Base-by-base conservation (phyloP, 2,797 vertebrate genomes). In the Acropternis orthonyx region DNA sequence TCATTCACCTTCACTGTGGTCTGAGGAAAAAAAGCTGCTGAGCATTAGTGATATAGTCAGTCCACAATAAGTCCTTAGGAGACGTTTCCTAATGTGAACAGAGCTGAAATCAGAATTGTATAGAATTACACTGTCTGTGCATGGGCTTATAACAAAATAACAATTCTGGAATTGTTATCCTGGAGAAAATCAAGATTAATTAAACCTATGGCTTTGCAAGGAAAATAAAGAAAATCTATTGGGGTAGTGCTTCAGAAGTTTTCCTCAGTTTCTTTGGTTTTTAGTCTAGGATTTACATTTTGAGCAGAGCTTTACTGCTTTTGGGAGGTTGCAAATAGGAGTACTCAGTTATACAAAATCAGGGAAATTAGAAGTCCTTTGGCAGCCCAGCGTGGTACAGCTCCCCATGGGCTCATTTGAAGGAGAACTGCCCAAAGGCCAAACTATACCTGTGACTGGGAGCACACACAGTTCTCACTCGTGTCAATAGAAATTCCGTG, bases 401-500 rank as follows among this genome's bases (percentile, higher is more conserved):
- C 41, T 94, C 82, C 82, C 89, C 19, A 14, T 11, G 67, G 92
- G 41, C 85, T 88, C 71, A 58, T 93, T 86, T 95, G 69, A 51
- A 83, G 78, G 43, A 86, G 66, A 88, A 58, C 67, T 73, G 83
- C 69, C 73, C 83, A 78, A 88, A 90, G 94, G 76, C 89, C 76
- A 93, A 91, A 76, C 63, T 56, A 32, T 82, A 72, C 48, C 82
- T 0, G 2, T 78, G 76, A 59, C 55, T 72, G n/a, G 62, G 34
- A 92, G 89, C 59, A 81, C 41, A 55, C 26, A 46, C 51, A 37
- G 36, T 44, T 73, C 85, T 63, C 71, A 32, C 58, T 59, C 4
- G 7, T 63, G 63, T 73, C 85, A 66, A 48, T 55, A 91, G 91
- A 93, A 92, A 88, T 96, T 94, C 92, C 30, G 52, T 36, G 80